Base-by-base conservation (phyloP, 2,888 invertebrate species). In the Abscondita cerata region DNA sequence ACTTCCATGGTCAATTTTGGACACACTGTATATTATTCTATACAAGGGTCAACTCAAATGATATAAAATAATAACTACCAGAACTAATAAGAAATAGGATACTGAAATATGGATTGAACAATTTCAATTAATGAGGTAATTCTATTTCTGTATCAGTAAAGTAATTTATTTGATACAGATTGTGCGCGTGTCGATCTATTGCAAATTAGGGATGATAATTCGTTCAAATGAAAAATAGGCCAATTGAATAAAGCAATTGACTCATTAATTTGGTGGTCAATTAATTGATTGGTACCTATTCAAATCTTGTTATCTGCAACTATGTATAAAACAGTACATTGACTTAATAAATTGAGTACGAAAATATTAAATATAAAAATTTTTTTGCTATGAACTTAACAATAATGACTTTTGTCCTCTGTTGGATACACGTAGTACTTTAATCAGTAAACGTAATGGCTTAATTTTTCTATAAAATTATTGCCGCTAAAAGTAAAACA, bases 161-260 rank as follows among this genome's bases (percentile, higher is more conserved):
- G 36, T 18, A 47, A 34, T 55, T 55, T 55, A 55, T 55, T 40
- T 48, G 11, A 47, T 15, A 36, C 20, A 34, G 20, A 54, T 54
- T 54, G 46, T 34, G 12, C 16, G 20, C 47, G 33, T 54, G 54
- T 33, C 19, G 47, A 55, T 55, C 46, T 47, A 46, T 55, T 12
- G 48, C 20, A 31, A 55, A 55, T 55, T 55, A 55, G 55, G 55
- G 55, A 48, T 55, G 55, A 55, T 55, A 55, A 55, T 55, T 38
- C 34, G 48, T 55, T 48, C 55, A 40, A 55, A 47, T 55, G 38
- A 48, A 55, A 52, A 55, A 55, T 55, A 48, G 55, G 55, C 55
- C 48, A 55, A 38, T 48, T 48, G 55, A 55, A 55, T 38, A 38
- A 55, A 55, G 36, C 33, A 50, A 50, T 33, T 54, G 54, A 46